phyloP scores from a whole-genome alignment of 2,113 vertebrate species.

The Tyto alba region DNA sequence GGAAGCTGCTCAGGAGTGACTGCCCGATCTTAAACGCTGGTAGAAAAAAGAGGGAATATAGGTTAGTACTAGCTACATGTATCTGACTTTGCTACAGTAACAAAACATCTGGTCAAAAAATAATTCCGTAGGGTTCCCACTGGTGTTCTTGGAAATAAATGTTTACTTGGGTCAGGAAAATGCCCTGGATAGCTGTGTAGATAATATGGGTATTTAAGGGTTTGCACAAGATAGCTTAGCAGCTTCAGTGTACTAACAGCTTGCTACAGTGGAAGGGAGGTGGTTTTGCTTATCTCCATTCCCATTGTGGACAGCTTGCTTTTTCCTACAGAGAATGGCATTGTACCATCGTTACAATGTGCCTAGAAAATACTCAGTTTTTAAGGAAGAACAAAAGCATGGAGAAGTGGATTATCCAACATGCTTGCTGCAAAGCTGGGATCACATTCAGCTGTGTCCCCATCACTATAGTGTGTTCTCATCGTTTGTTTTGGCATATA shows the following conservation, averaged over 20 bases:
- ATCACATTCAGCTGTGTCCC: background rate
- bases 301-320: background rate
- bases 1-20: background rate
- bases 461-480: background rate
- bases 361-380: background rate
- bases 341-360: background rate
- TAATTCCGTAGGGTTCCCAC: background rate
- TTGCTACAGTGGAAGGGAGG: background rate
- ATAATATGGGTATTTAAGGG: background rate
- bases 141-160: background rate
- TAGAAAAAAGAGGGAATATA: background rate
- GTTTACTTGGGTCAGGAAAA: background rate
- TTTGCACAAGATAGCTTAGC: background rate
- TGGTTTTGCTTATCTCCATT: background rate
- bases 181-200: background rate
- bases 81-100: background rate
- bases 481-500: background rate
- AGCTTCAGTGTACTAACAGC: background rate
- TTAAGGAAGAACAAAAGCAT: background rate
- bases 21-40: background rate
- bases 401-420: background rate
- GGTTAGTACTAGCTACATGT: background rate
- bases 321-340: background rate
- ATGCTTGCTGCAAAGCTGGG: background rate
- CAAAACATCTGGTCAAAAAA: background rate